Percentiles rank a stretch among this genome's conserved stretches.
Evolutionary conservation across 2,797 vertebrate species (phyloP).

Genomic region (Etheostoma perlongum): DNA sequence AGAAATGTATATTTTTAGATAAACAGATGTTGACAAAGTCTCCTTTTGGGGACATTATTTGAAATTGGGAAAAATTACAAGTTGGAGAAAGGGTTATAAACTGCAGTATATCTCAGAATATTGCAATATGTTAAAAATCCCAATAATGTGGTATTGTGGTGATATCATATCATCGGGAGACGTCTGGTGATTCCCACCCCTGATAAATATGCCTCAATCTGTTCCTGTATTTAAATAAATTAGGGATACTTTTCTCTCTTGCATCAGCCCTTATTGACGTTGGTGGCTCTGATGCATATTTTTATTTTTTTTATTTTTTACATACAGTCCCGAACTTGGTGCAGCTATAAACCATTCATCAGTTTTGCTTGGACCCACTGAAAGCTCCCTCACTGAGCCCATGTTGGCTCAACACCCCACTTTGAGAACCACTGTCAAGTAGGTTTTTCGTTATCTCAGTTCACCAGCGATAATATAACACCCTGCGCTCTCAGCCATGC

Average conservation of each 20-base stretch:
- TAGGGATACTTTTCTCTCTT: not conserved
- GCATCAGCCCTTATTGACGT: not conserved
- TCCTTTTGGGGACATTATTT: too few relatives aligned
- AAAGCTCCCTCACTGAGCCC: not conserved
- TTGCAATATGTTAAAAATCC: too few relatives aligned
- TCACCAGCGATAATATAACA: not conserved
- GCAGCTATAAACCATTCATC: not conserved
- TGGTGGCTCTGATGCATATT: not conserved
- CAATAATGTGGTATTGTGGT: too few relatives aligned
- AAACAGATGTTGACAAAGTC: too few relatives aligned
- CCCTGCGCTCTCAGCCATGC: not conserved
- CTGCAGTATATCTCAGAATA: too few relatives aligned
- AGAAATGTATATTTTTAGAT: too few relatives aligned
- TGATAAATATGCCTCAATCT: not conserved
- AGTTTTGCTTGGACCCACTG: not conserved
- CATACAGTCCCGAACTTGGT: not conserved
- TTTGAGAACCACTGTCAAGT: not conserved
- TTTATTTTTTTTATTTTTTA: not conserved
- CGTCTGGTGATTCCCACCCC: too few relatives aligned
- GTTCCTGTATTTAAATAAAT: not conserved
- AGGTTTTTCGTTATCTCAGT: not conserved
- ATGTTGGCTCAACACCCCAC: not conserved
- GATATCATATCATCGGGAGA: too few relatives aligned
- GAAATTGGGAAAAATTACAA: too few relatives aligned
- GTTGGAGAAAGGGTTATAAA: too few relatives aligned